Base-by-base conservation (phyloP, 2,113 vertebrate genomes). In the Mobula hypostoma region DNA sequence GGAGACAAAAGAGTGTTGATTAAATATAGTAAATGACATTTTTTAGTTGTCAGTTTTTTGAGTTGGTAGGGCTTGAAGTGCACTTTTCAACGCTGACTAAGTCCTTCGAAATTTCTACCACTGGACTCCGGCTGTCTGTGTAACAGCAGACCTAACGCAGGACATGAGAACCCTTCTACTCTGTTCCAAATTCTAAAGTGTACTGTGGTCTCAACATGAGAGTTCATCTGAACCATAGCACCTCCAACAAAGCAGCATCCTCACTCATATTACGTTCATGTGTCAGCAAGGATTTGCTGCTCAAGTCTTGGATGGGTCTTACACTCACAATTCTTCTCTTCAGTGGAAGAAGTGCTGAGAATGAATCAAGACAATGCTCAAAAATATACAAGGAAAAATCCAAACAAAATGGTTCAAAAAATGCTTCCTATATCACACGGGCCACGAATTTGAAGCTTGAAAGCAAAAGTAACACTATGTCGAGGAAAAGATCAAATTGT, bases 381-480 rank as follows among this genome's bases (percentile, higher is more conserved):
- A 87, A 87, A n/a, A 14, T 74, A 5, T n/a, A 63, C 12, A 66
- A 66, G 19, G 48, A 56, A 83, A 66, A 66, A 36, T 15, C n/a
- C 32, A 11, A 15, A 32, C 77, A 32, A 79, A 79, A 79, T 9
- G 76, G 32, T 36, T 15, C 12, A n/a, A 79, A 79, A 36, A 79
- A 79, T 79, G 2, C 14, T 77, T 7, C 19, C 70, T 77, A 29
- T 0, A 77, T 29, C 76, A 79, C 15, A 36, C n/a, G 32, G 27
- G 0, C 2, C 19, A 66, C 14, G 14, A 63, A 85, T 85, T 91
- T 70, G 29, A 72, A 66, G 90, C 3, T 40, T 36, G 40, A 8
- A 91, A 90, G 48, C n/a, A 68, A 72, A 92, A 92, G 7, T 70
- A 92, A 92, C 12, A 70, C 61, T 68, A 70, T 68, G 11, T 85